Evolutionary conservation across 2,888 invertebrate genomes (phyloP).

Genomic region (Meiosimyza platycephala): DNA sequence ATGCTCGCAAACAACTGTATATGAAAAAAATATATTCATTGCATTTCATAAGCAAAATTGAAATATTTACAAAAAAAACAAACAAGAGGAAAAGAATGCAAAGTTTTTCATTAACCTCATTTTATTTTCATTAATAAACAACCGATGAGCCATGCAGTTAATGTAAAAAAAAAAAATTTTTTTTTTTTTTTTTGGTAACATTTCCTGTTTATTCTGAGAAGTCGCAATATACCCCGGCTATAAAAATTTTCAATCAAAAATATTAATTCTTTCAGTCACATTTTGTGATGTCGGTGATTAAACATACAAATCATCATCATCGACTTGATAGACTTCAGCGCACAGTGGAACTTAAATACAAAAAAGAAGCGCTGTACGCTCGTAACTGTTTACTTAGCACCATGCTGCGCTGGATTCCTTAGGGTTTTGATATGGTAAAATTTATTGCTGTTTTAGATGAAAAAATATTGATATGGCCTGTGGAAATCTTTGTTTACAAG

Average conservation of each 20-base stretch:
- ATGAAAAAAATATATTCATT: not conserved
- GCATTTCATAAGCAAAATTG: conserved; percentile 7
- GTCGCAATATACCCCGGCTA: not conserved
- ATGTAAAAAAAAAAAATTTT: no score
- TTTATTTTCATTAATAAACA: not conserved
- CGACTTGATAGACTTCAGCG: no score
- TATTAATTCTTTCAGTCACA: not conserved
- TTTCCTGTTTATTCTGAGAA: conserved; percentile 4
- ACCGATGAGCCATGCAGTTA: not conserved
- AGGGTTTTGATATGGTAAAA: no score
- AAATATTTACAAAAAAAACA: not conserved
- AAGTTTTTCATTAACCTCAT: conserved; percentile 4
- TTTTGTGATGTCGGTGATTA: not conserved
- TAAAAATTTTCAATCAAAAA: not conserved
- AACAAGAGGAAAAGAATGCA: not conserved
- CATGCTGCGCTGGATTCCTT: no score
- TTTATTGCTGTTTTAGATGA: no score
- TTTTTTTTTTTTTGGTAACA: not conserved
- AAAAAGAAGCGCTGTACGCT: no score
- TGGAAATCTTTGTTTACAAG: no score
- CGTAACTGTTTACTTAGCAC: no score
- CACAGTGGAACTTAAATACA: no score
- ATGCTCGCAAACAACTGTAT: not conserved
- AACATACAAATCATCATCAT: no score
- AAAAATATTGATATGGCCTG: no score